These are phyloP conservation scores for Xiphophorus birchmanni DNA, from an alignment of 2,797 vertebrate genomes.

Conservation along the genomic window DNA sequence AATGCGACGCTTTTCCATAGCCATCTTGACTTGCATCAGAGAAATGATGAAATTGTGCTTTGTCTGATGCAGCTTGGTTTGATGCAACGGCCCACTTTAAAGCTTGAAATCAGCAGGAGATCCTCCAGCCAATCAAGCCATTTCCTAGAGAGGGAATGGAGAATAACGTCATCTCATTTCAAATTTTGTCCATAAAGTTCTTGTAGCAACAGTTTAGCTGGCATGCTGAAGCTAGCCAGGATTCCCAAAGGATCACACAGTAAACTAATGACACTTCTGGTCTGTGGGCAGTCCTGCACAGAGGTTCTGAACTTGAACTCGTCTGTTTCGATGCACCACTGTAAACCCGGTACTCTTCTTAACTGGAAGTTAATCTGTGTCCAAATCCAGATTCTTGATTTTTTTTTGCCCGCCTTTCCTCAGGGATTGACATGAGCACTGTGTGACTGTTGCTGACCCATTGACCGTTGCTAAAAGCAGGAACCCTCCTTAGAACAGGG, in stretches of 20 bases:
- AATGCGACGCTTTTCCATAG: no score
- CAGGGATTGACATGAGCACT: not conserved
- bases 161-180: no score
- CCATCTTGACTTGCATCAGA: no score
- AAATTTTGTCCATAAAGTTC: not conserved
- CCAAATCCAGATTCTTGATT: not conserved
- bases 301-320: constrained; percentile 5
- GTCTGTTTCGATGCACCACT: constrained; percentile 13
- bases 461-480: not conserved
- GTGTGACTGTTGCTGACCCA: not conserved
- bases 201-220: constrained; percentile 29
- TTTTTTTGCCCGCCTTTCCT: not conserved
- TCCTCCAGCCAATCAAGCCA: no score
- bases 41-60: no score
- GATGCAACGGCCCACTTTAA: no score
- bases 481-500: not conserved
- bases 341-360: constrained; percentile 1
- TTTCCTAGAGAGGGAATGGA: no score
- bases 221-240: constrained; percentile 8
- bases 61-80: no score
- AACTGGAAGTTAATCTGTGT: not conserved
- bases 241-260: constrained; percentile 14
- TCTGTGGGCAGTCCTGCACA: not conserved
- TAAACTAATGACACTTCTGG: not conserved
- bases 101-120: no score